These are phyloP conservation scores for Gadopsis marmoratus DNA, from an alignment of 2,797 vertebrate species.

Conservation along the genomic window DNA sequence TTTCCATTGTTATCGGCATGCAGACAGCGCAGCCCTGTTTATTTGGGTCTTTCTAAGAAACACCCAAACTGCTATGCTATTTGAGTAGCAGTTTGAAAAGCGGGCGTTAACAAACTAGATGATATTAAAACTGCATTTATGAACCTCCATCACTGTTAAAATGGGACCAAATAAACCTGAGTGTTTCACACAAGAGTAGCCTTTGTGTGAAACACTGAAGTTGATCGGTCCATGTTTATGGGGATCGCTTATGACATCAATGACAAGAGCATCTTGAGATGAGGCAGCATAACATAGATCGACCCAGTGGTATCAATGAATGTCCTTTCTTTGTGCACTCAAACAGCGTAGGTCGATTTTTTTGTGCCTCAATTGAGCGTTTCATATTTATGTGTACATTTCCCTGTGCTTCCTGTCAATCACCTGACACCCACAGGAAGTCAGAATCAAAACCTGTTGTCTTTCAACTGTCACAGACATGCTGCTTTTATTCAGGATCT, in stretches of 20 bases:
- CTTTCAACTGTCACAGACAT: neutral
- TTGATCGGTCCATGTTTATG: too few species aligned
- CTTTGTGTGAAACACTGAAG: neutral
- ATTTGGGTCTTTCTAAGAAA: neutral
- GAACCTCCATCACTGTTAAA: neutral
- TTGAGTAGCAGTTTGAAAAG: neutral
- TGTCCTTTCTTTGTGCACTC: neutral
- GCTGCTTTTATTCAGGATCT: neutral
- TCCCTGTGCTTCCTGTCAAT: neutral
- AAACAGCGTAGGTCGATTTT: neutral
- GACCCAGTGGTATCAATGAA: neutral
- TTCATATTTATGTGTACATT: neutral
- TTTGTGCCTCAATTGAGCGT: neutral
- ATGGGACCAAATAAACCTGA: neutral
- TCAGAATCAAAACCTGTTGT: neutral
- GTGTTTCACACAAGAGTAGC: neutral
- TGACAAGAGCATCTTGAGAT: neutral
- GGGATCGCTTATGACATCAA: neutral
- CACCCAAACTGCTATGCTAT: neutral
- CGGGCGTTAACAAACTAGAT: neutral
- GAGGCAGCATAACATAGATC: neutral
- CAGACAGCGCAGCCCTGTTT: neutral
- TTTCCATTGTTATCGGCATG: neutral
- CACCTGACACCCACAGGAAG: conserved; percentile 8
- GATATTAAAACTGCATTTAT: neutral